These are phyloP conservation scores for Perognathus longimembris DNA, from an alignment of 2,113 vertebrate species.

Conservation along the genomic window DNA sequence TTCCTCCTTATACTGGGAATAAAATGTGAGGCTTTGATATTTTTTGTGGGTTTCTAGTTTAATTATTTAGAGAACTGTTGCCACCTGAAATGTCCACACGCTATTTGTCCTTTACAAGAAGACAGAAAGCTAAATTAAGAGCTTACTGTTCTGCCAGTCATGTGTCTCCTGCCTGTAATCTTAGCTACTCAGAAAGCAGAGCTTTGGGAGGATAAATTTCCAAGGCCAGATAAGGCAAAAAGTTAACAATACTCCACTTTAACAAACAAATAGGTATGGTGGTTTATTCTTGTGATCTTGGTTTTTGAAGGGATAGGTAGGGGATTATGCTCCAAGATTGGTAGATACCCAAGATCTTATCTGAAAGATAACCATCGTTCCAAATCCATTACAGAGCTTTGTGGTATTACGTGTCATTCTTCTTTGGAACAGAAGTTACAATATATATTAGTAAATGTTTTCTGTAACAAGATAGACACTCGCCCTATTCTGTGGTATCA, in stretches of 20 bases:
- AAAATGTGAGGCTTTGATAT: neutral
- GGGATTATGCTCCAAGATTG: too few relatives aligned
- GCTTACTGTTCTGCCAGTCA: neutral
- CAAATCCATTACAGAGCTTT: neutral
- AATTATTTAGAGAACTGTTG: neutral
- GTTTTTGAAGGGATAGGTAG: too few relatives aligned
- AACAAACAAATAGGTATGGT: too few relatives aligned
- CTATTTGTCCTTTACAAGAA: conserved; percentile 12
- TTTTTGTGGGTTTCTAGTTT: neutral
- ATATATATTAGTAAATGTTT: neutral
- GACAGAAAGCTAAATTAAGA: conserved; percentile 1
- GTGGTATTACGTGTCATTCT: neutral
- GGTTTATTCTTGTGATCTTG: too few relatives aligned
- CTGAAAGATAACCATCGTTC: too few relatives aligned
- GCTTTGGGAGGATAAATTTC: too few relatives aligned
- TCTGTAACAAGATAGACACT: neutral
- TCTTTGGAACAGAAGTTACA: neutral
- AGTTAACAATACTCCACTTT: too few relatives aligned
- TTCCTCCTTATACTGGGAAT: neutral
- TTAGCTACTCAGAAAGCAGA: too few relatives aligned
- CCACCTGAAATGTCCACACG: neutral
- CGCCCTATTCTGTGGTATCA: neutral
- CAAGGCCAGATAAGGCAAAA: too few relatives aligned
- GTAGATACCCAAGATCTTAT: too few relatives aligned
- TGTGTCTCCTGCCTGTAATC: too few relatives aligned